Evolutionary conservation across 2,888 invertebrate species (phyloP).

Genomic region (Acleris literana): DNA sequence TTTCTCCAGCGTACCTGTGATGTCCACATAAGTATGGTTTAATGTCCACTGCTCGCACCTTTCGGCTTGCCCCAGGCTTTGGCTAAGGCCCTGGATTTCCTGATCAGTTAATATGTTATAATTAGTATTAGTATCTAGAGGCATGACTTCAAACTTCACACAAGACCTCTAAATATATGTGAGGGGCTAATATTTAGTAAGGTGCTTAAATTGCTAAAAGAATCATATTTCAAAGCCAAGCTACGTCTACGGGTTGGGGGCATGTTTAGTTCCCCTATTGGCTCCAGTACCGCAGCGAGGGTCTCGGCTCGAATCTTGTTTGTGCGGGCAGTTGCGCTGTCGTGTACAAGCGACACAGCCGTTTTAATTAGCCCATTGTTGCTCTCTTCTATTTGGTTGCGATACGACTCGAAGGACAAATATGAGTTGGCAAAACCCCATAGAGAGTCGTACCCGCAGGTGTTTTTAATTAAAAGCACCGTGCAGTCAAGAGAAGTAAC

Average conservation of each 20-base stretch:
- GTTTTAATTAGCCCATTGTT: background rate
- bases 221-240: background rate
- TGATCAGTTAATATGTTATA: background rate
- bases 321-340: background rate
- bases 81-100: background rate
- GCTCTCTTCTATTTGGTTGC: background rate
- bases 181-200: background rate
- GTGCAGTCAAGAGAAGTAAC: background rate
- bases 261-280: background rate
- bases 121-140: too few species aligned
- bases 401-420: background rate
- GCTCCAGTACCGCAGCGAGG: background rate
- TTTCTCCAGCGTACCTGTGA: background rate
- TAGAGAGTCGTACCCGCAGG: background rate
- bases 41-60: background rate
- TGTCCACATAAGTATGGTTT: background rate
- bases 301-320: background rate
- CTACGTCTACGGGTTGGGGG: background rate
- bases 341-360: background rate
- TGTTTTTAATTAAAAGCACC: background rate
- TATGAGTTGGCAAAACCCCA: background rate
- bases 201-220: background rate
- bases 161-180: background rate
- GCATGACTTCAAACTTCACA: too few species aligned
- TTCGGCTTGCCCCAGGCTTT: background rate